These are phyloP conservation scores for Xiphias gladius DNA, from an alignment of 2,113 vertebrate genomes.

Conservation along the genomic window DNA sequence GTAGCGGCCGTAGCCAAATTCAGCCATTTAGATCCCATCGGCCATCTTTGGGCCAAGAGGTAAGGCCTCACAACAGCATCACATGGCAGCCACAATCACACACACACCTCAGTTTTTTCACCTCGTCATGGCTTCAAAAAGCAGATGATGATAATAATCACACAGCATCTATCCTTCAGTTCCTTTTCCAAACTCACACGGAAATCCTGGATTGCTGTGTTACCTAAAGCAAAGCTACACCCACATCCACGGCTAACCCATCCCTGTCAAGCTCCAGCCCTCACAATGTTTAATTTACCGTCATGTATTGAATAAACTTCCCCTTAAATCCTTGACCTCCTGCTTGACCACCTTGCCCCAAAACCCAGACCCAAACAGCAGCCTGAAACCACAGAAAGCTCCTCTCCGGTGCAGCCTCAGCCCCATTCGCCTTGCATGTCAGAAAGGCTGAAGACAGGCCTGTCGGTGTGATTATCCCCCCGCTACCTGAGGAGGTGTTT, in stretches of 20 bases:
- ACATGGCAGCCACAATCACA: too few species aligned
- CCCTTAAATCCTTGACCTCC: constrained; percentile 16
- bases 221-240: constrained; percentile 32
- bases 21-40: constrained; percentile 2
- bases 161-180: neutral
- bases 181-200: constrained; percentile 47
- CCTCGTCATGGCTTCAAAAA: constrained; percentile 42
- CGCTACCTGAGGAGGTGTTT: constrained; percentile 90
- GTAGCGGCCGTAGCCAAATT: constrained; percentile 7
- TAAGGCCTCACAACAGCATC: too few species aligned
- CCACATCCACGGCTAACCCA: constrained; percentile 26
- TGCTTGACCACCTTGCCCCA: constrained; percentile 37
- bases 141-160: constrained; percentile 38
- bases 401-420: neutral
- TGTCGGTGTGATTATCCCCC: constrained; percentile 88
- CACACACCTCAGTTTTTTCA: constrained; percentile 48
- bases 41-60: too few species aligned
- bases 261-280: neutral
- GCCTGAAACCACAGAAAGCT: constrained; percentile 11
- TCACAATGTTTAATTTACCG: neutral
- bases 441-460: constrained; percentile 87
- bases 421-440: constrained; percentile 61
- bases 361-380: constrained; percentile 3
- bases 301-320: neutral
- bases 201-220: constrained; percentile 21